phyloP scores from a whole-genome alignment of 2,888 invertebrate species.

The Oscheius myriophilus region DNA sequence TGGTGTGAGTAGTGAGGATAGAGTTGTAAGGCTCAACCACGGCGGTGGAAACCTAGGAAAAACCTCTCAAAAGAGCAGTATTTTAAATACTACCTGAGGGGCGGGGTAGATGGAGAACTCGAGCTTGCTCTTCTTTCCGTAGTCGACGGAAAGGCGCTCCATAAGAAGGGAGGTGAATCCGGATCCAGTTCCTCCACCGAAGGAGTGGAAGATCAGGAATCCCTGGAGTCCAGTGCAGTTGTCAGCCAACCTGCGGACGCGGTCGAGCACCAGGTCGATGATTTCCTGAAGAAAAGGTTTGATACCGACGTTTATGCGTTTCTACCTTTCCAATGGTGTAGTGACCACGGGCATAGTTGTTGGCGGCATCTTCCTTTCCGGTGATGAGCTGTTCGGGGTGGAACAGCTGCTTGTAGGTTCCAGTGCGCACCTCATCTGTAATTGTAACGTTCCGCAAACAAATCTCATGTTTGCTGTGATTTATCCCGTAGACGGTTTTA shows the following conservation, averaged over 20 bases:
- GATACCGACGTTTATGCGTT: conserved; percentile 72
- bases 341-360: conserved; percentile 96
- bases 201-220: conserved; percentile 88
- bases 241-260: conserved; percentile 75
- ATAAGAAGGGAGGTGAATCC: conserved; percentile 87
- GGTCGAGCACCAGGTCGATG: conserved; percentile 60
- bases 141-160: conserved; percentile 84
- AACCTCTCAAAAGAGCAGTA: background rate
- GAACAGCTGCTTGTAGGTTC: conserved; percentile 78
- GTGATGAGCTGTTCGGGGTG: conserved; percentile 84
- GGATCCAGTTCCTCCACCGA: conserved; percentile 87
- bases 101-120: conserved; percentile 89
- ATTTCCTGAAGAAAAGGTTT: conserved; percentile 70
- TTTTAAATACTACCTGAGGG: conserved; percentile 78
- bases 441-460: background rate
- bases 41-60: conserved; percentile 80
- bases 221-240: conserved; percentile 80
- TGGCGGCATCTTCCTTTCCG: conserved; percentile 95
- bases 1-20: conserved; percentile 92
- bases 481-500: too few species aligned
- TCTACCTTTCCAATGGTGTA: conserved; percentile 82
- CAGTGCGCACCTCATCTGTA: conserved; percentile 83
- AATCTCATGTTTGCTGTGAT: too few species aligned
- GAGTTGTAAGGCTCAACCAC: conserved; percentile 96
- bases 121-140: conserved; percentile 85